Evolutionary conservation across 2,113 vertebrate species (phyloP).

Genomic region (Ptilonorhynchus violaceus): DNA sequence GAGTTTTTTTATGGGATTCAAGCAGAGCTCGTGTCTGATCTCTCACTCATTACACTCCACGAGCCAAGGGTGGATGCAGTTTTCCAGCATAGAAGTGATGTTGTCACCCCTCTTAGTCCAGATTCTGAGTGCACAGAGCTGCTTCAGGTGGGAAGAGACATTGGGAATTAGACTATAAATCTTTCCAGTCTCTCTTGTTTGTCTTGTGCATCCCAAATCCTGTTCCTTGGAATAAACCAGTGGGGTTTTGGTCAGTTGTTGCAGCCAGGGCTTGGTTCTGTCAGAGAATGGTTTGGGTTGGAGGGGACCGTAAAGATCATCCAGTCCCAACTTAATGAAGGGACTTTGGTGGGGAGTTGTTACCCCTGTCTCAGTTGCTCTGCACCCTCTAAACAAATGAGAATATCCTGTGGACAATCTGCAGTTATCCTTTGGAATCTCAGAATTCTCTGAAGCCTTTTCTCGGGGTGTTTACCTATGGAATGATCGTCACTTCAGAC

Average conservation of each 20-base stretch:
- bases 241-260: not conserved
- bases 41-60: not conserved
- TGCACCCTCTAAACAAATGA: fast-evolving
- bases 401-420: not conserved
- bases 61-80: fast-evolving
- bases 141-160: not conserved
- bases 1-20: not conserved
- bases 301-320: not conserved
- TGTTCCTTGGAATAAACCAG: not conserved
- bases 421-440: not conserved
- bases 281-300: not conserved
- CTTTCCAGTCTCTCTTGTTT: not conserved
- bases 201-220: not conserved
- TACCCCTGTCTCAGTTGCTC: not conserved
- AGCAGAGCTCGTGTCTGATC: not conserved
- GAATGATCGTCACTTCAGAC: slow-evolving; percentile 4
- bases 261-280: not conserved
- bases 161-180: not conserved
- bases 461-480: not conserved
- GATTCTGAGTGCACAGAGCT: not conserved
- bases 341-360: not conserved
- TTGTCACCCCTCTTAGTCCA: not conserved
- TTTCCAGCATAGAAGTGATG: not conserved
- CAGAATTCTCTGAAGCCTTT: not conserved
- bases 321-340: not conserved